phyloP scores from a whole-genome alignment of 2,113 vertebrate genomes.

The Rhodinocichla rosea region DNA sequence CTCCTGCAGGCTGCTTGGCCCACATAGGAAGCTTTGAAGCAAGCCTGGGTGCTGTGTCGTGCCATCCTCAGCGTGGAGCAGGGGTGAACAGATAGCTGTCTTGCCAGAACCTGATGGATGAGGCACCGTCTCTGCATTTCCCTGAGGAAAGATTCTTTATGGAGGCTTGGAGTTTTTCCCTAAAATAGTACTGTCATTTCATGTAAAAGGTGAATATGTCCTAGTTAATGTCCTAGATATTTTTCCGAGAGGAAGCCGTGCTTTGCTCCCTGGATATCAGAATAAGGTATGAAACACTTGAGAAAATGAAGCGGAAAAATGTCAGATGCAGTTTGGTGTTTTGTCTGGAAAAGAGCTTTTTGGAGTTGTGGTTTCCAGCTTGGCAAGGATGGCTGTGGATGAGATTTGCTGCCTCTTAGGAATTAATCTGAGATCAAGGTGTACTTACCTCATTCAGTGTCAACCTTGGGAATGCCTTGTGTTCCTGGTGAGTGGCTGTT shows the following conservation, averaged over 20 bases:
- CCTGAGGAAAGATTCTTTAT: not conserved
- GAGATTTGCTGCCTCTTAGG: not conserved
- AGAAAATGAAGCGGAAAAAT: not conserved
- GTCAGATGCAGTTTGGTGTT: not conserved
- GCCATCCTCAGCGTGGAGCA: rapidly evolving
- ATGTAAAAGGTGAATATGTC: not conserved
- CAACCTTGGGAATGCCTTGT: not conserved
- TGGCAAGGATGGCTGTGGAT: not conserved
- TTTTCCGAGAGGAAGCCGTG: not conserved
- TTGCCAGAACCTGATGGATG: not conserved
- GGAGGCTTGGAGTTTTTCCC: not conserved
- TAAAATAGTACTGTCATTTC: conserved; percentile 17
- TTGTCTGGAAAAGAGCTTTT: not conserved
- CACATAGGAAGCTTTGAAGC: not conserved
- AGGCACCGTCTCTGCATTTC: not conserved
- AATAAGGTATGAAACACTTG: not conserved
- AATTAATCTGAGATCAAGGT: not conserved
- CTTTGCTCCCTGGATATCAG: not conserved
- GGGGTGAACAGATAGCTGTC: not conserved
- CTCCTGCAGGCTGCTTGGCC: not conserved
- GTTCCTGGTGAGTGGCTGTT: not conserved
- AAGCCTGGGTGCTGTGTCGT: no score
- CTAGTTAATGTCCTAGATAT: conserved; percentile 54
- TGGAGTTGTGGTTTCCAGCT: not conserved
- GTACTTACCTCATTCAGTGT: not conserved